phyloP scores from a whole-genome alignment of 2,888 invertebrate species.

The Neoscelio sp. region DNA sequence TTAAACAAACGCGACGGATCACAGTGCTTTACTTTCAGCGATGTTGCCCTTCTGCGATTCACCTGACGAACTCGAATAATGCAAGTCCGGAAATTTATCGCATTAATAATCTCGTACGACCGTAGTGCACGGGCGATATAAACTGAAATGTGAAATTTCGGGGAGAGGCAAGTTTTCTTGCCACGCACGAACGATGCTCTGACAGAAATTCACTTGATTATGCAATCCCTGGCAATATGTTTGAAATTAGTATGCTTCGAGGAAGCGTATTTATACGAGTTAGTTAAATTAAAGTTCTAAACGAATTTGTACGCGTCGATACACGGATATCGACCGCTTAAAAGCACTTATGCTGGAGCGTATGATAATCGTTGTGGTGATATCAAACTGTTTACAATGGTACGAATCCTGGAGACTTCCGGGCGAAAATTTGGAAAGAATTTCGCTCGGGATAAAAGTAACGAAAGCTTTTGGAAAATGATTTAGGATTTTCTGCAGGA shows the following conservation, averaged over 20 bases:
- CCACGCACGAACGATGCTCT: conserved; percentile 2
- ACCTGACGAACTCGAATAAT: conserved; percentile 16
- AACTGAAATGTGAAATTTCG: conserved; percentile 33
- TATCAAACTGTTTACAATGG: too few species aligned
- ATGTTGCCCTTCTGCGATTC: conserved; percentile 16
- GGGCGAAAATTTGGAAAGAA: too few species aligned
- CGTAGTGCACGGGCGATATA: conserved; percentile 7
- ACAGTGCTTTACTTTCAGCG: not conserved
- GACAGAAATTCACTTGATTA: conserved; percentile 33
- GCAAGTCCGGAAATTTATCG: conserved; percentile 17
- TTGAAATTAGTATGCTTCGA: conserved; percentile 12
- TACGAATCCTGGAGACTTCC: too few species aligned
- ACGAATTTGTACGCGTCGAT: too few species aligned
- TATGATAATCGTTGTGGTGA: too few species aligned
- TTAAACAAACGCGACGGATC: conserved; percentile 29
- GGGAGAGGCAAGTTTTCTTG: conserved; percentile 10
- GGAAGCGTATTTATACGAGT: conserved; percentile 21
- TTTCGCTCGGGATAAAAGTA: too few species aligned
- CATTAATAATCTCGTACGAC: conserved; percentile 28
- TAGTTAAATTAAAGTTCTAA: conserved; percentile 21
- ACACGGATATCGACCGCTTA: too few species aligned
- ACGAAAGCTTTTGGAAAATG: too few species aligned
- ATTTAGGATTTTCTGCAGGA: too few species aligned
- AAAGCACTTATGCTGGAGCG: too few species aligned
- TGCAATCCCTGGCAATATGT: conserved; percentile 23